phyloP scores from a whole-genome alignment of 2,888 invertebrate genomes.

The Spilosoma lubricipeda region DNA sequence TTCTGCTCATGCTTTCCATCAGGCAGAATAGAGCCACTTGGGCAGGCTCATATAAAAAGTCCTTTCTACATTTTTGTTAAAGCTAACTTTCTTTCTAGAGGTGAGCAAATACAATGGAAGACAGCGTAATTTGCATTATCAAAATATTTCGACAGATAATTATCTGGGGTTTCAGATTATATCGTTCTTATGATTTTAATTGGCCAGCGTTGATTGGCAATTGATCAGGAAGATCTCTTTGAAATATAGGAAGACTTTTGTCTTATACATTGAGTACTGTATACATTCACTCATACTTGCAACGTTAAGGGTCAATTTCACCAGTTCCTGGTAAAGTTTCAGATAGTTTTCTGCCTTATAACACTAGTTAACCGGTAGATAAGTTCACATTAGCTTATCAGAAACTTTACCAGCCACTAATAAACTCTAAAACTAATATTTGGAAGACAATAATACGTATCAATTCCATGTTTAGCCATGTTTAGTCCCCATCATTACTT shows the following conservation, averaged over 20 bases:
- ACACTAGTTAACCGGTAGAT: no score
- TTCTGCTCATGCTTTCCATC: no score
- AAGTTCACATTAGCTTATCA: no score
- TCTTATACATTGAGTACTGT: not conserved
- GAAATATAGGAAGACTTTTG: slow-evolving; percentile 8
- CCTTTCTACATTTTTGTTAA: no score
- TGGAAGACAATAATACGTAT: slow-evolving; percentile 11
- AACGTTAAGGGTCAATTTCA: not conserved
- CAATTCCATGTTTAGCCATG: slow-evolving; percentile 20
- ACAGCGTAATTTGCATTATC: no score
- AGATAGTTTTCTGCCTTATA: no score
- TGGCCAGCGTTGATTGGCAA: not conserved
- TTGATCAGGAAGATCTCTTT: slow-evolving; percentile 16
- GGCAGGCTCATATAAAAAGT: no score
- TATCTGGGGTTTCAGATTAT: not conserved
- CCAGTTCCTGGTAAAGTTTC: no score
- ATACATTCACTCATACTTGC: slow-evolving; percentile 1
- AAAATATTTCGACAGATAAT: not conserved
- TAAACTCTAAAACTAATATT: slow-evolving; percentile 1
- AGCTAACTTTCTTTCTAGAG: no score
- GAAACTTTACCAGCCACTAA: no score
- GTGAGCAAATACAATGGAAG: no score
- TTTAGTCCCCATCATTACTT: slow-evolving; percentile 29
- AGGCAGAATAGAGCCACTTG: no score
- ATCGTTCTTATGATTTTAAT: not conserved